These are phyloP conservation scores for Eupithecia insigniata DNA, from an alignment of 2,888 invertebrate species.

Conservation along the genomic window DNA sequence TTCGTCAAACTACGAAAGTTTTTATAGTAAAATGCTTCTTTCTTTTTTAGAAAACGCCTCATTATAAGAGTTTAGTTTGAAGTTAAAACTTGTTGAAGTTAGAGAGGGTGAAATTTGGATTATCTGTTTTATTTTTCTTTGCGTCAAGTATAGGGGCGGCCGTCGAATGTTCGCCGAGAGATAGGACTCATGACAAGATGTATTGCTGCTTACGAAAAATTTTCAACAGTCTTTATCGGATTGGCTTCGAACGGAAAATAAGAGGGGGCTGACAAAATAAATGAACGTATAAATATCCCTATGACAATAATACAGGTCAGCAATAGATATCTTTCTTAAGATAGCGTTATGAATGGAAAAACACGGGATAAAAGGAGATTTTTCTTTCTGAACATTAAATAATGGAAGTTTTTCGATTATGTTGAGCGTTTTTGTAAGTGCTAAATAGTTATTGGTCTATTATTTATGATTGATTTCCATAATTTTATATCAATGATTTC, in stretches of 20 bases:
- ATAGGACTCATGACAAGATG: conserved; percentile 83
- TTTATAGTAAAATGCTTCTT: too few relatives aligned
- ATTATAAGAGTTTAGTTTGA: too few relatives aligned
- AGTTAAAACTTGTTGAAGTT: too few relatives aligned
- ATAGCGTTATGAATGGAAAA: conserved; percentile 82
- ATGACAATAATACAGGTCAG: conserved; percentile 85
- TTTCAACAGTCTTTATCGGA: conserved; percentile 83
- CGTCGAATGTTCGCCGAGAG: conserved; percentile 82
- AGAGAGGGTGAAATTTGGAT: not conserved
- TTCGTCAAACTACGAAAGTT: too few relatives aligned
- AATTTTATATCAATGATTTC: not conserved
- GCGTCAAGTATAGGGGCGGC: conserved; percentile 72
- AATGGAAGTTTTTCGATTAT: conserved; percentile 56
- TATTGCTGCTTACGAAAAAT: conserved; percentile 85
- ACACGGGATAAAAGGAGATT: conserved; percentile 76
- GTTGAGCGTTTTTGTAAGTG: conserved; percentile 22
- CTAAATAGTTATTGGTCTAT: not conserved
- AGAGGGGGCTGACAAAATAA: conserved; percentile 82
- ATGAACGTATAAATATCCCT: conserved; percentile 82
- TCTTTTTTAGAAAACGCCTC: too few relatives aligned
- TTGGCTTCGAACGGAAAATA: conserved; percentile 84
- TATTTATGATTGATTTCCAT: not conserved
- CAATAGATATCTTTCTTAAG: conserved; percentile 79
- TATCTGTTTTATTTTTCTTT: conserved; percentile 53
- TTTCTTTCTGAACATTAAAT: conserved; percentile 69